These are phyloP conservation scores for Paragorgia papillata DNA, from an alignment of 92 coral and sea anemone genomes.

Conservation along the genomic window DNA sequence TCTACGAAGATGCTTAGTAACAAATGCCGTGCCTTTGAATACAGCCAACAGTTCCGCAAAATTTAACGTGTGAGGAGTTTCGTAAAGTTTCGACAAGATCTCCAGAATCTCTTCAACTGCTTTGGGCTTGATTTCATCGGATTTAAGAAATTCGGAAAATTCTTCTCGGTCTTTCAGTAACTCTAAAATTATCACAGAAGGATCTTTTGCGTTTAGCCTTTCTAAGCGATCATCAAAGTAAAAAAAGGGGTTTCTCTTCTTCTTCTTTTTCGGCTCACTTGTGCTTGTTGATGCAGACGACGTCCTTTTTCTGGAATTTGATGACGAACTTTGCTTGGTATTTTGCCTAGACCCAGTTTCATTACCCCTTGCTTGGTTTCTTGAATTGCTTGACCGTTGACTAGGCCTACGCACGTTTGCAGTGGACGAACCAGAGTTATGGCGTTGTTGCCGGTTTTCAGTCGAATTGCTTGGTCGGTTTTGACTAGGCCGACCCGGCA, in stretches of 20 bases:
- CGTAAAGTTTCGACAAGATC: slow-evolving; percentile 65
- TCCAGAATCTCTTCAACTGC: slow-evolving; percentile 62
- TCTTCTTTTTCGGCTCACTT: neutral
- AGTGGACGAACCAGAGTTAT: no score
- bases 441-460: no score
- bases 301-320: slow-evolving; percentile 15
- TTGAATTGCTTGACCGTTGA: no score
- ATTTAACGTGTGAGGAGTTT: slow-evolving; percentile 61
- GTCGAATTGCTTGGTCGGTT: no score
- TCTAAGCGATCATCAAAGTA: slow-evolving; percentile 27
- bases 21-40: slow-evolving; percentile 57
- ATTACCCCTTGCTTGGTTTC: no score
- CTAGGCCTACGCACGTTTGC: no score
- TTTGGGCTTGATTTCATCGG: slow-evolving; percentile 63
- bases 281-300: neutral
- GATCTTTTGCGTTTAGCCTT: slow-evolving; percentile 60
- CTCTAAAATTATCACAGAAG: slow-evolving; percentile 76
- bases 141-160: slow-evolving; percentile 7
- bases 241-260: slow-evolving; percentile 19
- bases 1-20: slow-evolving; percentile 56
- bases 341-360: no score
- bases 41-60: slow-evolving; percentile 59
- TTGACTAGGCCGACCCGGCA: no score
- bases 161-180: slow-evolving; percentile 66
- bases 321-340: neutral